A percentile compares a stretch with the other conserved stretches of the same genome.
Evolutionary conservation across 1,140 invertebrate genomes (phyloP).

Genomic region (Zaprionus nigranus): DNA sequence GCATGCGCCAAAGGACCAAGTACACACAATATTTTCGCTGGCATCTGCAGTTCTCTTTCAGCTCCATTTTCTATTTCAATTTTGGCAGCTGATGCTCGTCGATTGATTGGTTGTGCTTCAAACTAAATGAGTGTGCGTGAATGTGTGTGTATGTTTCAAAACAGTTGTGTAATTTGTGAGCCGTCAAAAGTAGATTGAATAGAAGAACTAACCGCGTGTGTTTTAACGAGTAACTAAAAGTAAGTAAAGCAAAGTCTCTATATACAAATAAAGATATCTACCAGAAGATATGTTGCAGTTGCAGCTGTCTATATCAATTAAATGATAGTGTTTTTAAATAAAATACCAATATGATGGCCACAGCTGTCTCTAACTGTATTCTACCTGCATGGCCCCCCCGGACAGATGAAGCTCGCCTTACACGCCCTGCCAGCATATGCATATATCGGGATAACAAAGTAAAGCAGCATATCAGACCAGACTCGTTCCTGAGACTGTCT

Average conservation of each 20-base stretch:
- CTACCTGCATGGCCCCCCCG: slow-evolving; percentile 30
- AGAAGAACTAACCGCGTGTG: too few species aligned
- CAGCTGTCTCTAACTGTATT: slow-evolving; percentile 25
- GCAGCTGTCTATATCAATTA: neutral
- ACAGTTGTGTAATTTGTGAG: slow-evolving; percentile 18
- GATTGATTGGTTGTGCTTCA: slow-evolving; percentile 31
- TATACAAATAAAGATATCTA: too few species aligned
- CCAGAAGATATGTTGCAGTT: neutral
- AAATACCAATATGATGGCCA: slow-evolving; percentile 30
- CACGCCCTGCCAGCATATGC: slow-evolving; percentile 35
- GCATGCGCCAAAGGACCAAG: slow-evolving; percentile 44
- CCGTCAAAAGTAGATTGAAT: slow-evolving; percentile 12
- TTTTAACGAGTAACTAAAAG: too few species aligned
- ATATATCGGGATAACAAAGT: slow-evolving; percentile 32
- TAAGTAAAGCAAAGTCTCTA: too few species aligned
- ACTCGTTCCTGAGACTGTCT: slow-evolving; percentile 11
- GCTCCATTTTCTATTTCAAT: slow-evolving; percentile 29
- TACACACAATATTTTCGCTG: neutral
- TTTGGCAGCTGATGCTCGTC: slow-evolving; percentile 40
- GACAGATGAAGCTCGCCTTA: slow-evolving; percentile 30
- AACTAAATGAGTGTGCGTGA: neutral
- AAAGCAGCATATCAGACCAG: slow-evolving; percentile 20
- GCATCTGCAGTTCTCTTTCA: slow-evolving; percentile 36
- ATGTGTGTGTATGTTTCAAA: slow-evolving; percentile 1
- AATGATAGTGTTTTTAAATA: neutral